These are phyloP conservation scores for Nezara viridula DNA, from an alignment of 2,888 invertebrate species.

Conservation along the genomic window DNA sequence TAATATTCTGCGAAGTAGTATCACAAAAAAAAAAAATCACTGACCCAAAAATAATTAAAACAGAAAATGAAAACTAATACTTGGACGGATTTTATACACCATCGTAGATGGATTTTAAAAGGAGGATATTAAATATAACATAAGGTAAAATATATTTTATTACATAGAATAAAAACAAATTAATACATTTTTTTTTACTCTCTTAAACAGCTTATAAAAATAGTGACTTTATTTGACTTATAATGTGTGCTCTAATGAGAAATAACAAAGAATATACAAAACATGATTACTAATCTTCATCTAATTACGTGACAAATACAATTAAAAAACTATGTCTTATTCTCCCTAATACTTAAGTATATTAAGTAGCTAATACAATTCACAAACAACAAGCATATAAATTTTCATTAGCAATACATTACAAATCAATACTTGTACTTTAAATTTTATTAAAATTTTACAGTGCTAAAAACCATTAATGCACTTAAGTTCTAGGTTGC, in stretches of 20 bases:
- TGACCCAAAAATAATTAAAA: too few relatives aligned
- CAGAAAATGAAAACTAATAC: too few relatives aligned
- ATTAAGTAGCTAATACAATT: background rate
- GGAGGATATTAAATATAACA: background rate
- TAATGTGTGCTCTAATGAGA: conserved; percentile 40
- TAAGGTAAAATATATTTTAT: conserved; percentile 49
- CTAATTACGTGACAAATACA: background rate
- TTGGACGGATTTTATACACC: too few relatives aligned
- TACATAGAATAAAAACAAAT: conserved; percentile 26
- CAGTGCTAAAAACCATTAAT: background rate
- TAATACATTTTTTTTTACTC: conserved; percentile 31
- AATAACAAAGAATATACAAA: background rate
- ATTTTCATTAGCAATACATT: background rate
- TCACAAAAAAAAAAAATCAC: too few relatives aligned
- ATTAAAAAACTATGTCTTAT: background rate
- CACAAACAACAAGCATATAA: background rate
- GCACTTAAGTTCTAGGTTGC: background rate
- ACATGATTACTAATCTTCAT: background rate
- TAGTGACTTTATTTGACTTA: conserved; percentile 4
- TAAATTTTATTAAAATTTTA: background rate
- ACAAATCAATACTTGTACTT: background rate
- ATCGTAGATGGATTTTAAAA: background rate
- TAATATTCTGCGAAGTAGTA: too few relatives aligned
- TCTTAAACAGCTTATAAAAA: conserved; percentile 25
- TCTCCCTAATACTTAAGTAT: background rate